phyloP scores from a whole-genome alignment of 2,797 vertebrate genomes.

The Ctenopoma kingsleyae region DNA sequence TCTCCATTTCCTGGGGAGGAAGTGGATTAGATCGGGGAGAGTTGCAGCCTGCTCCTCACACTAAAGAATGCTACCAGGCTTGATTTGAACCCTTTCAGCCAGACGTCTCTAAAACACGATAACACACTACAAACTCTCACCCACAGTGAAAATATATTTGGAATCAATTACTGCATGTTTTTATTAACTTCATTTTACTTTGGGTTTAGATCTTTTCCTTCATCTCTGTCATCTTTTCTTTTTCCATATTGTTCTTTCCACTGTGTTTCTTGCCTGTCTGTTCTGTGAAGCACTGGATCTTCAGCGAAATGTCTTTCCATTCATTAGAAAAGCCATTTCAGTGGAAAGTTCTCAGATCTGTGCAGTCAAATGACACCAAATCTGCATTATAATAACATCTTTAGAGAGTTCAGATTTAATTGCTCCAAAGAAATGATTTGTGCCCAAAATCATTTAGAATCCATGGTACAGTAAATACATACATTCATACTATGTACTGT shows the following conservation, averaged over 20 bases:
- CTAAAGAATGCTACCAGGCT: constrained; percentile 74
- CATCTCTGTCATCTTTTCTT: background rate
- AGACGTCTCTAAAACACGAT: constrained; percentile 1
- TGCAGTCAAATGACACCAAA: background rate
- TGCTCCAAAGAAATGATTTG: background rate
- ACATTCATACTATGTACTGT: background rate
- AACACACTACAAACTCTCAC: background rate
- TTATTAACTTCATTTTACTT: background rate
- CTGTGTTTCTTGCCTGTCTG: background rate
- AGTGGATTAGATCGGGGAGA: constrained; percentile 85
- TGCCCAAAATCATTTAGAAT: background rate
- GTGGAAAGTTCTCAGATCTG: background rate
- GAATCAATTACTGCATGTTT: background rate
- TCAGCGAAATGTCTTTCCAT: background rate
- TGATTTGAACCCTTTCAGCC: constrained; percentile 60
- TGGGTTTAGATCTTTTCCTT: background rate
- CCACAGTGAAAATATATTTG: background rate
- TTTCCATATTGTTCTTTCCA: background rate
- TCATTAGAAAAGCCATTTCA: background rate
- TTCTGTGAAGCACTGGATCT: background rate
- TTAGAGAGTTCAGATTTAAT: background rate
- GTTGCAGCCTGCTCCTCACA: constrained; percentile 74
- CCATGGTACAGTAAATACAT: background rate
- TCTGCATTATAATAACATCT: background rate
- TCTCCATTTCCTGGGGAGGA: constrained; percentile 95